A percentile compares a stretch with the other conserved stretches of the same genome.
Conservation (phyloP, 2,888 invertebrate species). For the Drosophila meridionalis region DNA sequence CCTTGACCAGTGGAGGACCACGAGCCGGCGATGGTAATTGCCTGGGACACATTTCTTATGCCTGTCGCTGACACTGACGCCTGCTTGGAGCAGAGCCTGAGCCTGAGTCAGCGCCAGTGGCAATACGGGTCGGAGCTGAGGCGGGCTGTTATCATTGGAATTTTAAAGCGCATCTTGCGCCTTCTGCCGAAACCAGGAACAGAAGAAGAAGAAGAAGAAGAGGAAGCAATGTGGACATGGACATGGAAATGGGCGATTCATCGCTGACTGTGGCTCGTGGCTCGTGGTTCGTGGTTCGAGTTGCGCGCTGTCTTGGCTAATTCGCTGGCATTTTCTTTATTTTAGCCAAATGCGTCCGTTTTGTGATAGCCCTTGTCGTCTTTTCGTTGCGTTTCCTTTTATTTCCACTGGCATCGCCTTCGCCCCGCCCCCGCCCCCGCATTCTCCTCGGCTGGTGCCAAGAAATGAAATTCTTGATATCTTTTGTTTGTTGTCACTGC, state of each 20-base stretch:
- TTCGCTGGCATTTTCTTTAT: conserved; percentile 80
- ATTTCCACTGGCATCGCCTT: conserved; percentile 1
- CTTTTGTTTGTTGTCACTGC: conserved; percentile 78
- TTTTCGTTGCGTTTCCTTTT: conserved; percentile 44
- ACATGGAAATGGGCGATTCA: conserved; percentile 72
- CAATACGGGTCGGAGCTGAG: conserved; percentile 9
- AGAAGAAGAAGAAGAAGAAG: conserved; percentile 2
- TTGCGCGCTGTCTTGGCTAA: conserved; percentile 55
- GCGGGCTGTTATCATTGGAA: conserved; percentile 69
- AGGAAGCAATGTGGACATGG: conserved; percentile 47
- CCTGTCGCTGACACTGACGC: conserved; percentile 77
- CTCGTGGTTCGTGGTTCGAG: conserved; percentile 6
- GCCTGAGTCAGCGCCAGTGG: conserved; percentile 40
- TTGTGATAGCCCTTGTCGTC: conserved; percentile 60
- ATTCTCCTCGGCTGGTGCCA: conserved; percentile 48
- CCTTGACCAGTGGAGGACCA: conserved; percentile 37
- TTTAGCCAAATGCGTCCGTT: conserved; percentile 75
- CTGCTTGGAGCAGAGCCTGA: conserved; percentile 36
- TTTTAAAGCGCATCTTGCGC: conserved; percentile 73
- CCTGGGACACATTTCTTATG: conserved; percentile 75
- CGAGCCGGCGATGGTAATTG: conserved; percentile 58
- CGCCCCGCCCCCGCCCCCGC: conserved; percentile 35
- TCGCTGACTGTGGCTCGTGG: conserved; percentile 42
- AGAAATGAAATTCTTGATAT: conserved; percentile 81
- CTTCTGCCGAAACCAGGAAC: conserved; percentile 37